A percentile compares a stretch with the other conserved stretches of the same genome.
Evolutionary conservation across 2,113 vertebrate species (phyloP).

Genomic region (Euleptes europaea): DNA sequence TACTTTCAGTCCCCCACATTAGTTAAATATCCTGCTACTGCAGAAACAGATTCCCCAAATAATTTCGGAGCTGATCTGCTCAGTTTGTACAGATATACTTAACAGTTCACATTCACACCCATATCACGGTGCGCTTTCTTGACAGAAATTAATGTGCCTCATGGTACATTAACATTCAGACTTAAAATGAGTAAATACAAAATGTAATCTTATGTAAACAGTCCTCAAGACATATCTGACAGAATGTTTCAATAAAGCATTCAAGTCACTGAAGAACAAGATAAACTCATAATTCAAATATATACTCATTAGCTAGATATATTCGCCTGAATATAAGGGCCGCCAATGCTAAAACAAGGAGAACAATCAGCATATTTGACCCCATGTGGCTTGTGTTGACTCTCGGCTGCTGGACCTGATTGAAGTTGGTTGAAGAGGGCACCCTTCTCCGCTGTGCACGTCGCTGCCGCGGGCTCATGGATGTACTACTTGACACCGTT

Average conservation of each 20-base stretch:
- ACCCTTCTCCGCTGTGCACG: slow-evolving; percentile 82
- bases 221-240: slow-evolving; percentile 71
- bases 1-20: not conserved
- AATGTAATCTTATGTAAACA: slow-evolving; percentile 78
- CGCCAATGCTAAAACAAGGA: slow-evolving; percentile 91
- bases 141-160: slow-evolving; percentile 28
- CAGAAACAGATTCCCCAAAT: slow-evolving; percentile 13
- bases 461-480: slow-evolving; percentile 89
- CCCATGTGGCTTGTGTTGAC: slow-evolving; percentile 79
- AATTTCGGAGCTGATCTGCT: slow-evolving; percentile 29
- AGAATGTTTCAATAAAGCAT: slow-evolving; percentile 69
- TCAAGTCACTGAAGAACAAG: slow-evolving; percentile 53
- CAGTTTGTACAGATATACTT: not conserved
- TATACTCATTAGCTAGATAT: slow-evolving; percentile 91
- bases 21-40: not conserved
- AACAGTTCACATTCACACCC: slow-evolving; percentile 16
- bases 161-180: slow-evolving; percentile 65
- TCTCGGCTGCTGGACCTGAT: slow-evolving; percentile 73
- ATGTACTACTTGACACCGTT: slow-evolving; percentile 51
- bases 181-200: slow-evolving; percentile 72
- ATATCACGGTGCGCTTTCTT: slow-evolving; percentile 38
- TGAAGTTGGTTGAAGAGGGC: slow-evolving; percentile 71
- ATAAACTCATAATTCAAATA: slow-evolving; percentile 88
- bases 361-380: slow-evolving; percentile 85
- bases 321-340: slow-evolving; percentile 94